Conservation (phyloP, 2,888 invertebrate species). For the Bembecia ichneumoniformis region DNA sequence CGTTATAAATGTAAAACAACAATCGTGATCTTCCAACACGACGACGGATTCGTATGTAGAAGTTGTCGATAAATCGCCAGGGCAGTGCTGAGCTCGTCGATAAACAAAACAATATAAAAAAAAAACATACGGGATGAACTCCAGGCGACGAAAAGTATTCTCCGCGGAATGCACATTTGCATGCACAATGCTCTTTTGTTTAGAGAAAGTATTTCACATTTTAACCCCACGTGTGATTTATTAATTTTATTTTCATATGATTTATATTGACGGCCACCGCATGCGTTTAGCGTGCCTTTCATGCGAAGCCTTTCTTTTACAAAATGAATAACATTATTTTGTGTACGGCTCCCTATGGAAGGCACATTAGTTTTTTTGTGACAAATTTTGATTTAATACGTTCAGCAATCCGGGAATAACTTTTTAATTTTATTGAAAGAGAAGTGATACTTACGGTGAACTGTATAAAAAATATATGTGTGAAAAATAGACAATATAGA, state of each 20-base stretch:
- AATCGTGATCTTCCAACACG: slow-evolving; percentile 64
- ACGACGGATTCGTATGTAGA: slow-evolving; percentile 51
- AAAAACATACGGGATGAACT: slow-evolving; percentile 23
- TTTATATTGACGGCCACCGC: slow-evolving; percentile 47
- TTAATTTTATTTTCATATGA: slow-evolving; percentile 50
- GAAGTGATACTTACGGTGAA: background rate
- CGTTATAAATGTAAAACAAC: slow-evolving; percentile 30
- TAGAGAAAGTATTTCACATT: slow-evolving; percentile 72
- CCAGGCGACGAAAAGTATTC: slow-evolving; percentile 70
- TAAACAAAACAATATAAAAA: slow-evolving; percentile 40
- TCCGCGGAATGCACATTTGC: slow-evolving; percentile 65
- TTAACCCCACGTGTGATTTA: slow-evolving; percentile 62
- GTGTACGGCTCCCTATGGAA: background rate
- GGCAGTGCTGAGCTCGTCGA: slow-evolving; percentile 23
- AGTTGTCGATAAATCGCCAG: slow-evolving; percentile 56
- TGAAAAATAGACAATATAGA: slow-evolving; percentile 22
- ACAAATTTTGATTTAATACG: background rate
- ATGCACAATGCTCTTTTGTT: slow-evolving; percentile 70
- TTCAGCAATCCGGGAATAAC: background rate
- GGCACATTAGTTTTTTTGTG: background rate
- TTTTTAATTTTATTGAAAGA: background rate
- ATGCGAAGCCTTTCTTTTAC: background rate
- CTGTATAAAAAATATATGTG: slow-evolving; percentile 14
- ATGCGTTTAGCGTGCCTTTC: background rate
- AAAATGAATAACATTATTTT: background rate